Evolutionary conservation across 2,113 vertebrate genomes (phyloP).

Genomic region (Sylvietta virens): DNA sequence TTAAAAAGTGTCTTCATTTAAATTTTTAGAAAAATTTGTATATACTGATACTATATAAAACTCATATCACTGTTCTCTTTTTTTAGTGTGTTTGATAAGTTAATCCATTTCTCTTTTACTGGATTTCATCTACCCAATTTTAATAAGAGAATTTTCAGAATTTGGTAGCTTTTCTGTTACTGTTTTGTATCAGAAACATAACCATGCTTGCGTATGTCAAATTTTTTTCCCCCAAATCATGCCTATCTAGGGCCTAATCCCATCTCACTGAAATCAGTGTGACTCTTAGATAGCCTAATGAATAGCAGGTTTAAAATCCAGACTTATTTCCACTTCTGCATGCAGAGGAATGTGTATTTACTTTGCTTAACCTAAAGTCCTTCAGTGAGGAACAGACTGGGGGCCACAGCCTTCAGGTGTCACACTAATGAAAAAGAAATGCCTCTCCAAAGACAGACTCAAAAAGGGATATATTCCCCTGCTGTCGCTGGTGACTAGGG

Average conservation of each 20-base stretch:
- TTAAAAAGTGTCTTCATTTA: not conserved
- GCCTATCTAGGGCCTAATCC: not conserved
- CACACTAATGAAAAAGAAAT: not conserved
- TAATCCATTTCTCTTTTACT: not conserved
- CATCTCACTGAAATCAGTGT: not conserved
- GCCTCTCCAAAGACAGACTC: not conserved
- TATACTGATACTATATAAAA: not conserved
- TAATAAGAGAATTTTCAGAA: not conserved
- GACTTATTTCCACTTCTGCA: not conserved
- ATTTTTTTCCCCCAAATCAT: fast-evolving
- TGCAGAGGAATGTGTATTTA: not conserved
- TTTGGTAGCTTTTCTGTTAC: not conserved
- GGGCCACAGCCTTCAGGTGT: not conserved
- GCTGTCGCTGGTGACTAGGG: not conserved
- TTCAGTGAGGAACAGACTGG: not conserved
- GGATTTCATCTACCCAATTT: not conserved
- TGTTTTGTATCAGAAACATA: not conserved
- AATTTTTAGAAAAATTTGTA: not conserved
- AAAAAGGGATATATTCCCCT: not conserved
- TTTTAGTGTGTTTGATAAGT: not conserved
- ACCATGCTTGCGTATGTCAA: not conserved
- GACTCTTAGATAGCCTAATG: not conserved
- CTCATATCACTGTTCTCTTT: not conserved
- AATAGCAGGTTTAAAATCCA: not conserved
- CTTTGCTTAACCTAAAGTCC: not conserved